phyloP scores from a whole-genome alignment of 53 echinoderm and acorn worm genomes.

The Glandiceps talaboti region DNA sequence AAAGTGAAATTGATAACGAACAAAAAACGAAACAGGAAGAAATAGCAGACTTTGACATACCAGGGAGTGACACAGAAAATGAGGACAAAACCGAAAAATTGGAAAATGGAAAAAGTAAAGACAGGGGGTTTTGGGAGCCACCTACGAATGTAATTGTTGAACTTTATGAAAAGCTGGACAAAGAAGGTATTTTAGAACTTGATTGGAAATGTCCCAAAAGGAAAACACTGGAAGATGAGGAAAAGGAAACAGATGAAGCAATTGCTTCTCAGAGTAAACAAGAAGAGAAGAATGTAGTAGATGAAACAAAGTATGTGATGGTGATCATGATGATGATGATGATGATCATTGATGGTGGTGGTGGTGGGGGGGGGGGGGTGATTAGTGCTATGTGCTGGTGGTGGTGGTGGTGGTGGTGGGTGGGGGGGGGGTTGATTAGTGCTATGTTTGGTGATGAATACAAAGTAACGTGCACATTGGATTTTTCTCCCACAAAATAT shows the following conservation, averaged over 20 bases:
- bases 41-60: constrained; percentile 50
- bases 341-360: too few species aligned
- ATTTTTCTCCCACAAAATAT: too few species aligned
- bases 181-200: constrained; percentile 66
- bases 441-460: too few species aligned
- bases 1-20: not conserved
- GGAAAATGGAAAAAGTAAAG: not conserved
- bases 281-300: constrained; percentile 16
- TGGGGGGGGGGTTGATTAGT: too few species aligned
- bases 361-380: too few species aligned
- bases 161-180: constrained; percentile 75
- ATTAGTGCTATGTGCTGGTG: too few species aligned
- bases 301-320: not conserved
- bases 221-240: constrained; percentile 60
- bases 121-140: constrained; percentile 48
- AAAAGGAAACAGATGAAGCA: constrained; percentile 32
- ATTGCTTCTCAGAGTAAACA: constrained; percentile 23
- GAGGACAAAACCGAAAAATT: constrained; percentile 7
- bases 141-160: constrained; percentile 66
- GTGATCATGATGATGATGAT: too few species aligned
- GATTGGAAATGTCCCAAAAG: constrained; percentile 88
- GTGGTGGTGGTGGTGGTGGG: too few species aligned
- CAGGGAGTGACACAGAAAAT: constrained; percentile 55
- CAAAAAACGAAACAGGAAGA: not conserved
- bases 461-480: too few species aligned